Base-by-base conservation (phyloP, 2,797 vertebrate genomes). In the Pseudomugil tenellus region DNA sequence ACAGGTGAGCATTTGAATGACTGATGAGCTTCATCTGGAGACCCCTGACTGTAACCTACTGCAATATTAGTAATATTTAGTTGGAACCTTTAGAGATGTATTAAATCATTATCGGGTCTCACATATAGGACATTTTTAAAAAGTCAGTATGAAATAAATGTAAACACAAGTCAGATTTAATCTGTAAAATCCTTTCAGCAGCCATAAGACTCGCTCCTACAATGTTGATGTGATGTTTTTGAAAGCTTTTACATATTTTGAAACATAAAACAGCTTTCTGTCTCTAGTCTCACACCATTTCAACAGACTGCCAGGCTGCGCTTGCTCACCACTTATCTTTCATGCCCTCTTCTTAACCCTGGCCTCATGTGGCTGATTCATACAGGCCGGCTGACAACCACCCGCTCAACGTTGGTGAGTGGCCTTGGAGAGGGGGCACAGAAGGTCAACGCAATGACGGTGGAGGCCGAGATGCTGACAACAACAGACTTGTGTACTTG, bases 361-460 rank as follows among this genome's bases (percentile, higher is more conserved):
- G 37, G 55, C 43, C 54, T 67, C 63, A 10, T 70, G 72, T 39
- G 71, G 65, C 58, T 72, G 59, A 85, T 58, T 80, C 74, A 77
- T 41, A 51, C 23, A 76, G 68, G 80, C 86, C 82, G 80, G 79
- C 80, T 79, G 67, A 78, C 65, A 69, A 63, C 57, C 74, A 35
- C 84, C 74, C 67, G 65, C 72, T 74, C 58, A 23, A 39, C 60
- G 26, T 3, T 67, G 53, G 60, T 46, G 23, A 57, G 3, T 31
- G 19, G 66, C 64, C 56, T 76, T 59, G 17, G 41, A 69, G 60
- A 2, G n/a, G 49, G 3, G 17, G 34, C 23, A 68, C 11, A 48
- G 64, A 62, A 43, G 54, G 56, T 56, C 59, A 73, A 74, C 34
- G 6, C 67, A 72, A 32, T 21, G 5, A 51, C 26, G 48, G 48